These are phyloP conservation scores for Pterostichus niger DNA, from an alignment of 2,888 invertebrate genomes.

Conservation along the genomic window DNA sequence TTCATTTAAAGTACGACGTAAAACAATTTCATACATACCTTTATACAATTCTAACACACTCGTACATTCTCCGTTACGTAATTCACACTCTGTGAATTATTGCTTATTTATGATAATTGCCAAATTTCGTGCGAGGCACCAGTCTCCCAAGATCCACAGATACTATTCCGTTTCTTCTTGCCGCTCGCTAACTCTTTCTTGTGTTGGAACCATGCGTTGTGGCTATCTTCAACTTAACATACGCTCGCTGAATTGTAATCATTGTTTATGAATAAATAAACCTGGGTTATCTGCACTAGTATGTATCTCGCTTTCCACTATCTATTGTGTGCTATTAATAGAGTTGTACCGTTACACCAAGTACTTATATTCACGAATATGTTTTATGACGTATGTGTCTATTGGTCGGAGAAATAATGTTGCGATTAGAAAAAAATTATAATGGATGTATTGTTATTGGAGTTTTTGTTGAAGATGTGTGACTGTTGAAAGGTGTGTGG, in stretches of 20 bases:
- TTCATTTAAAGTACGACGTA: slow-evolving; percentile 11
- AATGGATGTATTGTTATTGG: slow-evolving; percentile 21
- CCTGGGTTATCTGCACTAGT: slow-evolving; percentile 24
- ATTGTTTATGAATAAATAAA: slow-evolving; percentile 45
- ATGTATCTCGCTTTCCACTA: slow-evolving; percentile 46
- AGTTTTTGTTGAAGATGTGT: slow-evolving; percentile 3
- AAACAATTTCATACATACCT: neutral
- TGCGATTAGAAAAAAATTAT: neutral
- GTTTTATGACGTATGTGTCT: slow-evolving; percentile 20
- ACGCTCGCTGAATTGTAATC: slow-evolving; percentile 52
- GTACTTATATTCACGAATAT: slow-evolving; percentile 30
- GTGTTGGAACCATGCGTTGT: neutral
- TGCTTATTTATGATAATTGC: slow-evolving; percentile 30
- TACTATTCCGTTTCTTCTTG: neutral
- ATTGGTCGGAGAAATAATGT: slow-evolving; percentile 10
- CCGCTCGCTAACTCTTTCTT: neutral
- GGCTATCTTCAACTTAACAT: slow-evolving; percentile 7
- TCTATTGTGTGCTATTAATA: slow-evolving; percentile 56
- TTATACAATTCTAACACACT: neutral
- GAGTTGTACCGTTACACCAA: slow-evolving; percentile 21
- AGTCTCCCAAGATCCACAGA: too few species aligned
- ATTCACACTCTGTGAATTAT: slow-evolving; percentile 15
- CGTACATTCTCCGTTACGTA: neutral
- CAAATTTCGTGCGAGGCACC: slow-evolving; percentile 6
- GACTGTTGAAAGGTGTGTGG: neutral